Evolutionary conservation across 2,888 invertebrate species (phyloP), one percentile per base, ranked within the genome.

Genomic region (Dicyrtomina minuta): DNA sequence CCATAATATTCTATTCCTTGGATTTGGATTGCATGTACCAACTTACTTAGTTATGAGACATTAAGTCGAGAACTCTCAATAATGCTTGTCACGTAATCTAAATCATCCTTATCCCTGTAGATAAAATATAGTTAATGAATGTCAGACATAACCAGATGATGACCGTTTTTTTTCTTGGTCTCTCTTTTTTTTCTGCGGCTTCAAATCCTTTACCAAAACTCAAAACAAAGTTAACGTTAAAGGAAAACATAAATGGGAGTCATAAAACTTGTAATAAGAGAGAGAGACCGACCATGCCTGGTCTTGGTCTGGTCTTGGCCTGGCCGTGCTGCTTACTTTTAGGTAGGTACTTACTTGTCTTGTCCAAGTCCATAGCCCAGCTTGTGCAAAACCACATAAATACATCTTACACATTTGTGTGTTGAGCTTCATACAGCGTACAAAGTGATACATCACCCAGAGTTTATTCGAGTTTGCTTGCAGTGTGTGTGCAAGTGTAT

Each of bases 41-140:
- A n/a, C n/a, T n/a, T n/a, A n/a, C n/a, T n/a, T n/a, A n/a, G 46
- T 20, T 20, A 24, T n/a, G 26, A 27, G 17, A 46, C 49, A 62
- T 62, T 44, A 49, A 65, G 41, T 58, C 22, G 39, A 39, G 41
- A 22, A 39, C 27, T 58, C 20, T 41, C 64, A 65, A 65, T 65
- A 53, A 65, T 65, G 51, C 64, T 65, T 43, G 64, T 65, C 64
- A 53, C 64, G 53, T 65, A 53, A 41, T 65, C 22, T 65, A 65
- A 55, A 55, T 62, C 62, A 62, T 62, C 44, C n/a, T n/a, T n/a
- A n/a, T n/a, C 24, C 26, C 61, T 15, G n/a, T 8, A 49, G 62
- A 62, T 46, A 62, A 62, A 62, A 62, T 62, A 46, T 62, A 49
- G 46, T 46, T 33, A 62, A 46, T 62, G 62, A 46, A 62, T 62